Evolutionary conservation across 2,113 vertebrate genomes (phyloP).

Genomic region (Pycnonotus jocosus): DNA sequence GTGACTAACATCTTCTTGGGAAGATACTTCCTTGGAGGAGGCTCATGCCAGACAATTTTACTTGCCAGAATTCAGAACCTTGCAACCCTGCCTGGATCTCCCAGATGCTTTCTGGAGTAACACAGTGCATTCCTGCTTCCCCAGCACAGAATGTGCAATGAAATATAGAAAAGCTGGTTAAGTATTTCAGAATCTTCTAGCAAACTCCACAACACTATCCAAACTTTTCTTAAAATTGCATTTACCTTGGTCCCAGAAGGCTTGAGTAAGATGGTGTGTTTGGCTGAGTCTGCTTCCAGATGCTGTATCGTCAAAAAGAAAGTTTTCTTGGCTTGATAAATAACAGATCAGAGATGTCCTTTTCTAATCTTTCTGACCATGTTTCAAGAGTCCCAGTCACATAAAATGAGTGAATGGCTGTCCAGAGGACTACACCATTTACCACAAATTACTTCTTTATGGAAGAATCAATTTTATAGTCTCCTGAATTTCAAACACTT

Average conservation of each 20-base stretch:
- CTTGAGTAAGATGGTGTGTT: neutral
- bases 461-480: slow-evolving; percentile 62
- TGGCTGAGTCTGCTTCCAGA: neutral
- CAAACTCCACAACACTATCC: neutral
- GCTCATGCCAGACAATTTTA: neutral
- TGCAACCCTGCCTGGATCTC: neutral
- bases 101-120: neutral
- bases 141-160: neutral
- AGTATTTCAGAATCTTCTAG: neutral
- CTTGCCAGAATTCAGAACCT: neutral
- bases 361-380: neutral
- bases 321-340: neutral
- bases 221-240: neutral
- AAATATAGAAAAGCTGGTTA: neutral
- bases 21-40: neutral
- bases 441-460: slow-evolving; percentile 61
- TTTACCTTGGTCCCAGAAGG: neutral
- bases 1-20: neutral
- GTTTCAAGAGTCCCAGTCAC: neutral
- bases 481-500: slow-evolving; percentile 53
- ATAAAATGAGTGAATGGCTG: slow-evolving; percentile 32
- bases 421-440: slow-evolving; percentile 49
- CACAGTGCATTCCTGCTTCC: neutral
- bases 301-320: neutral
- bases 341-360: neutral